A percentile compares a stretch with the other conserved stretches of the same genome.
Conservation (phyloP, 1,140 invertebrate species). For the Parasteatoda tepidariorum region DNA sequence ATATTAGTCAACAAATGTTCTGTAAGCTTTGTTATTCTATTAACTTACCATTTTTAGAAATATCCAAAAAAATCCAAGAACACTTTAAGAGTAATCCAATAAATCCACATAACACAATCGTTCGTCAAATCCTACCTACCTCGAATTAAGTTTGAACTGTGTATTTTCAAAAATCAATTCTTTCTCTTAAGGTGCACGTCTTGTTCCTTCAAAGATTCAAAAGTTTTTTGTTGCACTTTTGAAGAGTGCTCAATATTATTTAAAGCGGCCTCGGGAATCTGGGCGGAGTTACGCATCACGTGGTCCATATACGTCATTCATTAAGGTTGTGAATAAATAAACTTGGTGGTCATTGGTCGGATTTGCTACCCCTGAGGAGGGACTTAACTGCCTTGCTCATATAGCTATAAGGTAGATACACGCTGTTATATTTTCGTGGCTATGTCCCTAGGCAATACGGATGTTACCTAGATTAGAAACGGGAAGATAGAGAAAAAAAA, state of each 20-base stretch:
- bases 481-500: background rate
- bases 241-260: conserved; percentile 43
- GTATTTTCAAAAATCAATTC: conserved; percentile 27
- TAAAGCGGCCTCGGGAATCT: conserved; percentile 54
- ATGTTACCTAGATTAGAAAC: conserved; percentile 51
- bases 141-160: conserved; percentile 23
- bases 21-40: conserved; percentile 49
- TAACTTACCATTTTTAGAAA: conserved; percentile 43
- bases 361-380: background rate
- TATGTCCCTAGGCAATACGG: conserved; percentile 49
- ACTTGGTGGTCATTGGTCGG: conserved; percentile 13
- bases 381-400: background rate
- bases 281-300: conserved; percentile 30
- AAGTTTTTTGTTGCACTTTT: conserved; percentile 40
- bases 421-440: background rate
- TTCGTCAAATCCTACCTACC: conserved; percentile 36
- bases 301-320: conserved; percentile 30
- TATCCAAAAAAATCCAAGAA: conserved; percentile 37
- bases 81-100: conserved; percentile 9
- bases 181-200: background rate
- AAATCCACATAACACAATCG: background rate
- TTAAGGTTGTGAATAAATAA: conserved; percentile 27
- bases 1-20: conserved; percentile 56
- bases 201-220: conserved; percentile 23
- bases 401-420: background rate